Percentiles rank a stretch among this genome's conserved stretches.
Evolutionary conservation across 2,113 vertebrate genomes (phyloP).

Genomic region (Dicerorhinus sumatrensis): DNA sequence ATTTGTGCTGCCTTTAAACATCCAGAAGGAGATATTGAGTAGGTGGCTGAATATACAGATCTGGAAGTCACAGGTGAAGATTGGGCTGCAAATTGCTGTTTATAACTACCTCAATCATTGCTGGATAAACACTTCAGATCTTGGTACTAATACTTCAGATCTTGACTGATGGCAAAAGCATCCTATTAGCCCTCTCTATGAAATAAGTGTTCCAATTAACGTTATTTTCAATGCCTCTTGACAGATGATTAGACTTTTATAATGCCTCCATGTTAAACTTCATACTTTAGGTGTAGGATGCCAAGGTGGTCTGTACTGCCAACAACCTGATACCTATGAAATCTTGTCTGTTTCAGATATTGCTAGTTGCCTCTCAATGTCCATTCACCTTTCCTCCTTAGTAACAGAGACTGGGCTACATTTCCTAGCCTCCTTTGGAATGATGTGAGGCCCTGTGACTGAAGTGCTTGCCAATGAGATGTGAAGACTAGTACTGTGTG

Average conservation of each 20-base stretch:
- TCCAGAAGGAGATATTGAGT: not conserved
- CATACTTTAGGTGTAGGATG: not conserved
- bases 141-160: not conserved
- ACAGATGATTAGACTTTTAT: not conserved
- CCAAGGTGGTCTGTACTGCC: not conserved
- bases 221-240: slow-evolving; percentile 26
- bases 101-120: not conserved
- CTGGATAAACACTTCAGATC: not conserved
- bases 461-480: not conserved
- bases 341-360: not conserved
- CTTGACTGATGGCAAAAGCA: not conserved
- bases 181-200: not conserved
- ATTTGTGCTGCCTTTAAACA: not conserved
- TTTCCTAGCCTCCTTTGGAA: not conserved
- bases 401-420: not conserved
- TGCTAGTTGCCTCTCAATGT: not conserved
- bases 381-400: not conserved
- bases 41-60: not conserved
- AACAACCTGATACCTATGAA: not conserved
- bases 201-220: not conserved
- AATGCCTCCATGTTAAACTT: not conserved
- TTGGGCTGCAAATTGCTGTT: not conserved
- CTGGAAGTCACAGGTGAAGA: not conserved
- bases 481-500: not conserved
- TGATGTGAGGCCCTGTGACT: not conserved